Base-by-base conservation (phyloP, 2,888 invertebrate genomes). In the Hypena proboscidalis region DNA sequence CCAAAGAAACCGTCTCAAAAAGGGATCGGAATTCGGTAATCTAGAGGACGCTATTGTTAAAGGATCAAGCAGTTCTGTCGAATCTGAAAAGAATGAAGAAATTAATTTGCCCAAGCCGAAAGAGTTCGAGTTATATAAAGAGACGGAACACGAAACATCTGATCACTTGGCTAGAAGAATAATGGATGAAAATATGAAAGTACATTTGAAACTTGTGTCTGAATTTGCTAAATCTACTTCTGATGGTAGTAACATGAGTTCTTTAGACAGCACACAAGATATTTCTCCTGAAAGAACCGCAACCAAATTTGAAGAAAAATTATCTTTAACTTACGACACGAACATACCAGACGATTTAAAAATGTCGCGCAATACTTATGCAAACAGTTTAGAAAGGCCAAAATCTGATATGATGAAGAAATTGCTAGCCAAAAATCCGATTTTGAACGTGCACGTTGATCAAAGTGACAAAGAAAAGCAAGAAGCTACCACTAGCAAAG, bases 11-110 rank as follows among this genome's bases (percentile, higher is more conserved):
- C 90, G 94, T 32, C 74, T 95, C 39, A 95, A 95, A 75, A 95
- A 95, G 69, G 95, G 92, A 0, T 94, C 94, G 2, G 95, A 95
- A 66, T 95, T 95, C 92, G 95, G 95, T 1, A 95, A 94, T 53
- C 85, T 95, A 55, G 95, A 95, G 77, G 95, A 95, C 64, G 95
- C 94, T n/a, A 93, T 95, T 14, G 92, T 94, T 48, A 93, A 92
- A 67, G 89, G 86, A 2, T 91, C 90, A 0, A 85, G 72, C 27
- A 87, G 88, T 58, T 91, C 91, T 22, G 76, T 91, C 13, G 90
- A 91, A 10, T 83, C 85, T 0, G 92, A 91, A 1, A 80, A 80
- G 51, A 67, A 58, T 7, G 84, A 87, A 30, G 74, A 81, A 26
- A 71, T 74, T 13, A 80, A 79, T 41, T 62, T 64, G 29, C 76